phyloP scores from a whole-genome alignment of 2,113 vertebrate species.

The Seriola dumerili region DNA sequence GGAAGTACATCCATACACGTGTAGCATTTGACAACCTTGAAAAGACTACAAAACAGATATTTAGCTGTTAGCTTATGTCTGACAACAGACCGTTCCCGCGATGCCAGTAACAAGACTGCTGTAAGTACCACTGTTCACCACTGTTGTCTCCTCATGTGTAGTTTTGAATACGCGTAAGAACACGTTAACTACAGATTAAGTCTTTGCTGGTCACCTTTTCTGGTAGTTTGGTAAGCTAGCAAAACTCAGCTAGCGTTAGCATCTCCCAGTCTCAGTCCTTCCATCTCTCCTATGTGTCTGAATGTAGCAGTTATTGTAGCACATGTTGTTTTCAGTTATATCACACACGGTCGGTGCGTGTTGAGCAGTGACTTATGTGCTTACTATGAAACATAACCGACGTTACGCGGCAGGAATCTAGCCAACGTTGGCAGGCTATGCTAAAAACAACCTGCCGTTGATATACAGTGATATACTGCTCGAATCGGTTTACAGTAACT shows the following conservation, averaged over 20 bases:
- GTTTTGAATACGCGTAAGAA: not conserved
- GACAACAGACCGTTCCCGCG: not conserved
- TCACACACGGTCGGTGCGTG: not conserved
- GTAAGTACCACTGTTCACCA: constrained; percentile 63
- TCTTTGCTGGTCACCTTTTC: not conserved
- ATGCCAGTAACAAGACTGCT: constrained; percentile 76
- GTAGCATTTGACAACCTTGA: constrained; percentile 76
- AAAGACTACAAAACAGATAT: constrained; percentile 42
- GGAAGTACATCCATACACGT: constrained; percentile 70
- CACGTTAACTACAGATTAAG: rapidly evolving
- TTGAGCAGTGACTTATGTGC: rapidly evolving
- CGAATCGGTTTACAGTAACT: too few species aligned
- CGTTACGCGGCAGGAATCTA: rapidly evolving
- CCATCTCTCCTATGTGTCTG: not conserved
- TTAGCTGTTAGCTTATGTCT: not conserved
- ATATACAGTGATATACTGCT: not conserved
- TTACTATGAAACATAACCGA: not conserved
- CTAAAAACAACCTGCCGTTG: constrained; percentile 60
- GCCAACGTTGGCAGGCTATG: constrained; percentile 24
- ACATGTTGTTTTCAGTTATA: not conserved
- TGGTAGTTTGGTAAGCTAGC: not conserved
- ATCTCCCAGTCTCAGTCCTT: not conserved
- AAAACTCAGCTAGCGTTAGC: constrained; percentile 37
- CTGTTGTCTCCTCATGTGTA: not conserved
- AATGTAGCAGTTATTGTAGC: not conserved